Percentiles rank a stretch among this genome's conserved stretches.
phyloP scores from a whole-genome alignment of 2,113 vertebrate species.

The Periophthalmodon schlosseri region DNA sequence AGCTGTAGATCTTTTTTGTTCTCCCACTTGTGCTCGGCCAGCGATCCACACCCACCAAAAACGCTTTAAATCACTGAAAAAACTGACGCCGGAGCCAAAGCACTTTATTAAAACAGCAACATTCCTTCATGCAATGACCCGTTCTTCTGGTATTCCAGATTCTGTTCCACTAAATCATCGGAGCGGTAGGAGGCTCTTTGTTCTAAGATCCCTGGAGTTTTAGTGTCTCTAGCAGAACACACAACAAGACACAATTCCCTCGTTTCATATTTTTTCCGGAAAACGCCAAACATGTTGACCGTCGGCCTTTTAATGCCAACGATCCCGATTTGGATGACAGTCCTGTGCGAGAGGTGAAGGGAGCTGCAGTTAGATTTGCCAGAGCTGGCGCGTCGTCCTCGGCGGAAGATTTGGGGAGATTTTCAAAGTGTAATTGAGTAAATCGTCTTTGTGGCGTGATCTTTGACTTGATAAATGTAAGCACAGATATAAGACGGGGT shows the following conservation, averaged over 20 bases:
- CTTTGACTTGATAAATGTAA: conserved; percentile 54
- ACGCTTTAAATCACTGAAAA: conserved; percentile 66
- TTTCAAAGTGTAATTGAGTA: conserved; percentile 41
- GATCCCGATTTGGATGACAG: conserved; percentile 77
- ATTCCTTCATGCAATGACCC: conserved; percentile 72
- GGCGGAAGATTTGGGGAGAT: conserved; percentile 45
- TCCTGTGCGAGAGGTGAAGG: conserved; percentile 43
- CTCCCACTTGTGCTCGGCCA: conserved; percentile 69
- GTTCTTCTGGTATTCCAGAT: conserved; percentile 55
- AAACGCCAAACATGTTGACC: conserved; percentile 53
- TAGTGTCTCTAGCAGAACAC: conserved; percentile 57
- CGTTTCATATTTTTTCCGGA: conserved; percentile 58
- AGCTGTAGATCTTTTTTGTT: conserved; percentile 77
- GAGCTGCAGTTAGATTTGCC: conserved; percentile 62
- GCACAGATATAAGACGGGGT: conserved; percentile 29
- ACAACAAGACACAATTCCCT: conserved; percentile 69
- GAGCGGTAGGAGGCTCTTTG: conserved; percentile 64
- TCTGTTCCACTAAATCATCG: conserved; percentile 68
- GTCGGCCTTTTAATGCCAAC: conserved; percentile 67
- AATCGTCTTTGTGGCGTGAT: conserved; percentile 33
- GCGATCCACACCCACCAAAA: conserved; percentile 70
- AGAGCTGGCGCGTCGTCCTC: conserved; percentile 50
- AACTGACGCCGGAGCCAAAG: conserved; percentile 50
- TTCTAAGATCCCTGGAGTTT: conserved; percentile 61
- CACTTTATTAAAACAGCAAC: conserved; percentile 64